Evolutionary conservation across 2,113 vertebrate genomes (phyloP).

Genomic region (Stigmatopora argus): DNA sequence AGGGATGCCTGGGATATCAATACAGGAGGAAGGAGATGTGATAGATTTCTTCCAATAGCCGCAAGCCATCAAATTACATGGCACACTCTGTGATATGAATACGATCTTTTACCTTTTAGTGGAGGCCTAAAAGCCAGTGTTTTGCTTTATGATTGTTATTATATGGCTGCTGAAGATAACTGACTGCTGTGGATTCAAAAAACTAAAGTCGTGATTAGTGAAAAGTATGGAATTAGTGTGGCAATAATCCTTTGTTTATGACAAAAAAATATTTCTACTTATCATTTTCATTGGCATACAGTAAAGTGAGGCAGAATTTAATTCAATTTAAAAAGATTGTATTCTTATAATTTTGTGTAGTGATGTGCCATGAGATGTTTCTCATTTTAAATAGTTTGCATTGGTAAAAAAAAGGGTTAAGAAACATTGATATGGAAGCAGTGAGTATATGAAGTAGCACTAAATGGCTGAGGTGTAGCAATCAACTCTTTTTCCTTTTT

Average conservation of each 20-base stretch:
- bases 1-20: neutral
- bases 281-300: too few relatives aligned
- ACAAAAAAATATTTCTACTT: too few relatives aligned
- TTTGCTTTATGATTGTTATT: neutral
- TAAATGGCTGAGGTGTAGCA: too few relatives aligned
- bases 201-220: neutral
- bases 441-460: too few relatives aligned
- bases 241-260: neutral
- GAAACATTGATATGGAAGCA: too few relatives aligned
- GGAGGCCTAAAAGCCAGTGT: constrained; percentile 2
- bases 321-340: too few relatives aligned
- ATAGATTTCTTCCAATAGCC: constrained; percentile 11
- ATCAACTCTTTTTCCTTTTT: too few relatives aligned
- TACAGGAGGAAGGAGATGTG: constrained; percentile 6
- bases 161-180: neutral
- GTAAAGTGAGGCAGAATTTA: too few relatives aligned
- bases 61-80: neutral
- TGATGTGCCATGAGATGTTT: too few relatives aligned
- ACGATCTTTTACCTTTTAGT: constrained; percentile 1
- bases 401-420: too few relatives aligned
- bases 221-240: neutral
- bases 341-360: too few relatives aligned
- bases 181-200: neutral
- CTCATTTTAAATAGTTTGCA: too few relatives aligned
- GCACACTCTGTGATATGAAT: neutral